Base-by-base conservation (phyloP, 1,140 invertebrate species). In the Calephelis nemesis region DNA sequence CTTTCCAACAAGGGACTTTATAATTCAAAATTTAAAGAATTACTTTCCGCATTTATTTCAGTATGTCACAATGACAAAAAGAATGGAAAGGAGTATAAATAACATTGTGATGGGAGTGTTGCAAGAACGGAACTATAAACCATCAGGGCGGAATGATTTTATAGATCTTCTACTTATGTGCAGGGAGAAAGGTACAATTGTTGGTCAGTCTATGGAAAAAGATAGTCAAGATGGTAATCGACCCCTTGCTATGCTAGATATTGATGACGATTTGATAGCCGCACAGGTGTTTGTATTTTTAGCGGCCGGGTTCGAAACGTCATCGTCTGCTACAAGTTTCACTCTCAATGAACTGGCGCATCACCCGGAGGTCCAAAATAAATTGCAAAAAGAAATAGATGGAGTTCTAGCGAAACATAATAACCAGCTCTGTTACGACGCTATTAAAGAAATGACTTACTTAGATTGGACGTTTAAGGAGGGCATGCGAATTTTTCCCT, bases 241-340 rank as follows among this genome's bases (percentile, higher is more conserved):
- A 72, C 7, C 72, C 69, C 8, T 11, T 48, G 67, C 73, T 0
- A 70, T 72, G 4, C 30, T 84, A 15, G 76, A 85, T 48, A 49
- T 87, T 42, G 74, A 73, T 7, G 75, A 80, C 0, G 62, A 69
- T 1, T 45, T 83, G 4, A 77, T 93, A 13, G 78, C 87, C 5
- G 92, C 93, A n/a, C 93, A 94, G 72, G 85, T 90, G 7, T 85
- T 94, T 45, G 70, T 94, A 11, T 94, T 94, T 76, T 92, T 94
- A 47, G 70, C 94, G 4, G 94, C 93, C 7, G 79, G 79, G 64
- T 90, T 94, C 78, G 95, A 95, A 58, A 95, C 94, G 0, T 94
- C 94, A 0, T 92, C 94, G 0, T 91, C 87, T 7, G 78, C 92
- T 0, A 84, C 94, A 5, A 83, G 88, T 30, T 93, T 92, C 9